Evolutionary conservation across 2,113 vertebrate genomes (phyloP).

Genomic region (Oostethus manadensis): DNA sequence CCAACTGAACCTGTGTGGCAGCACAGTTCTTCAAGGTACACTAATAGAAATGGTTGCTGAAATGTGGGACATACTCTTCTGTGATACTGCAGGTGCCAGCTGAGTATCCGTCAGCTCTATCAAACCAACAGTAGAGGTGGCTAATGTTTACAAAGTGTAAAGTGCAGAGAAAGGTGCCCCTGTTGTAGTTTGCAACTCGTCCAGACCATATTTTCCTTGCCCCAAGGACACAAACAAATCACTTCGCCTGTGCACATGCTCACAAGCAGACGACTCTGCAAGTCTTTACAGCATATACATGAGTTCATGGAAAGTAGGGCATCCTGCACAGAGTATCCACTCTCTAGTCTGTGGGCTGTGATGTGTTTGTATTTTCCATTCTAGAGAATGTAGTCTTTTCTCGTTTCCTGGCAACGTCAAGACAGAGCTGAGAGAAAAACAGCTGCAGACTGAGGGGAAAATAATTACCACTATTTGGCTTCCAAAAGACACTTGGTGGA

Average conservation of each 20-base stretch:
- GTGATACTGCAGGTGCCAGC: slow-evolving; percentile 13
- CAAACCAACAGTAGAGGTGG: slow-evolving; percentile 6
- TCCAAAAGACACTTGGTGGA: slow-evolving; percentile 67
- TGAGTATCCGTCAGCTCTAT: slow-evolving; percentile 22
- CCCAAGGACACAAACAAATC: slow-evolving; percentile 39
- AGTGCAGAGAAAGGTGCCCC: slow-evolving; percentile 15
- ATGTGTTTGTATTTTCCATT: slow-evolving; percentile 15
- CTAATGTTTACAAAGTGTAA: slow-evolving; percentile 39
- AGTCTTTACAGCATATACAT: slow-evolving; percentile 28
- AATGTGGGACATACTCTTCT: no score
- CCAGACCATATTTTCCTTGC: background rate
- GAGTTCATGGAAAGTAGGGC: slow-evolving; percentile 65
- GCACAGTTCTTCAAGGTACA: no score
- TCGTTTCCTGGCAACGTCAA: slow-evolving; percentile 73
- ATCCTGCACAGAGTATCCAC: slow-evolving; percentile 63
- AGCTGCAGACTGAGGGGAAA: slow-evolving; percentile 81
- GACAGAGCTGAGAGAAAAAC: slow-evolving; percentile 63
- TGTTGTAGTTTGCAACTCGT: slow-evolving; percentile 23
- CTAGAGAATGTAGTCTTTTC: slow-evolving; percentile 77
- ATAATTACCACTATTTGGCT: slow-evolving; percentile 77
- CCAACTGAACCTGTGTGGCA: no score
- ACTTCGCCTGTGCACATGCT: slow-evolving; percentile 18
- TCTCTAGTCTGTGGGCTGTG: slow-evolving; percentile 59
- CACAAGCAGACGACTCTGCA: slow-evolving; percentile 20
- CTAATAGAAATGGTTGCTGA: no score